phyloP scores from a whole-genome alignment of 2,797 vertebrate species.

The Denticeps clupeoides region DNA sequence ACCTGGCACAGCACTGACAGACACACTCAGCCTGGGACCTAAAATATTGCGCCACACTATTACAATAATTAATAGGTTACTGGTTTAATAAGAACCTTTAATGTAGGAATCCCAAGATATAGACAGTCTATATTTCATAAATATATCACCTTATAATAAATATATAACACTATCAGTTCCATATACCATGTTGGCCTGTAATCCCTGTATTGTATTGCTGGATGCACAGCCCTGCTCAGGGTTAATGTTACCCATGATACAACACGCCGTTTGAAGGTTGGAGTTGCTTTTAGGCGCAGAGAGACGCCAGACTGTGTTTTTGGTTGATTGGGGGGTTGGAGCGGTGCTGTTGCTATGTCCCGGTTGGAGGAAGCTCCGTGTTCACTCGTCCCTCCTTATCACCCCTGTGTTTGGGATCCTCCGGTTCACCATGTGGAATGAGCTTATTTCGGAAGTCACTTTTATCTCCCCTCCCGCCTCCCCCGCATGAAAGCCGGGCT shows the following conservation, averaged over 20 bases:
- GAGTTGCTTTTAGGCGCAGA: too few relatives aligned
- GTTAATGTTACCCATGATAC: too few relatives aligned
- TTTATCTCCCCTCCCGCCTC: conserved; percentile 48
- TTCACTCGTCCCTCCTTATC: conserved; percentile 47
- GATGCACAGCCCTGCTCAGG: too few relatives aligned
- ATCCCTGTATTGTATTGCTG: too few relatives aligned
- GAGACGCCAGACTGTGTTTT: too few relatives aligned
- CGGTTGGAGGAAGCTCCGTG: conserved; percentile 22
- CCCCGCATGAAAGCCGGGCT: conserved; percentile 23
- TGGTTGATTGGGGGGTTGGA: background rate
- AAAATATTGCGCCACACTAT: conserved; percentile 7
- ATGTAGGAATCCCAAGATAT: too few relatives aligned
- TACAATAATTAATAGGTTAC: conserved; percentile 10
- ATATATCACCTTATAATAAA: too few relatives aligned
- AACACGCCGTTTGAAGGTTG: too few relatives aligned
- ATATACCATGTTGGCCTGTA: too few relatives aligned
- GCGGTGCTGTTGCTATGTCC: conserved; percentile 22
- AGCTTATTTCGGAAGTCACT: conserved; percentile 52
- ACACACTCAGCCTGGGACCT: conserved; percentile 17
- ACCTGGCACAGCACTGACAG: conserved; percentile 9
- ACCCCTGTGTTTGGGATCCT: conserved; percentile 29
- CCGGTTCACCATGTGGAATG: conserved; percentile 38
- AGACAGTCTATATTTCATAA: too few relatives aligned
- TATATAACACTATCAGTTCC: too few relatives aligned
- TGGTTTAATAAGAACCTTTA: conserved; percentile 1